A percentile compares a stretch with the other conserved stretches of the same genome.
Evolutionary conservation across 2,888 invertebrate species (phyloP).

Genomic region (Ischnus inquisitorius): DNA sequence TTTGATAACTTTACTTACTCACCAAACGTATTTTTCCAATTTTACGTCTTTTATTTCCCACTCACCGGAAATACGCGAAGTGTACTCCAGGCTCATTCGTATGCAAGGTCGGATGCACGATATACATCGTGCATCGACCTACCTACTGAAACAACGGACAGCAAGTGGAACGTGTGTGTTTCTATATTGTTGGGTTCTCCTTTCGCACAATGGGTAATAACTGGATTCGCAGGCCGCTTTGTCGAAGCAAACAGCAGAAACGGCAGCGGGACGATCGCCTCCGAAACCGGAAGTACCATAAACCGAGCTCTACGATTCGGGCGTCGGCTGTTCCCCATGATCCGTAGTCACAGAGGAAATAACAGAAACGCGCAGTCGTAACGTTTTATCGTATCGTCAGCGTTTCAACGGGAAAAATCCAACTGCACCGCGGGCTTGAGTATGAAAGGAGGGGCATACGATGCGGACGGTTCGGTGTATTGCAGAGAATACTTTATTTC

Average conservation of each 20-base stretch:
- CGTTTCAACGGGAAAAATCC: slow-evolving; percentile 49
- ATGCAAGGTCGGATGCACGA: slow-evolving; percentile 4
- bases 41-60: too few species aligned
- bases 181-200: not conserved
- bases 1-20: too few species aligned
- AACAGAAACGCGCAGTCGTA: slow-evolving; percentile 70
- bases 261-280: slow-evolving; percentile 1
- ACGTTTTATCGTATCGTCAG: slow-evolving; percentile 70
- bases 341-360: slow-evolving; percentile 67
- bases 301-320: slow-evolving; percentile 52
- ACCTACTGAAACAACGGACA: slow-evolving; percentile 2
- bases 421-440: slow-evolving; percentile 1
- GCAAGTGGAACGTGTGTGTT: slow-evolving; percentile 10
- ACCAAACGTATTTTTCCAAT: too few species aligned
- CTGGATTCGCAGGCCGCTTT: slow-evolving; percentile 49
- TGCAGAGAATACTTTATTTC: not conserved
- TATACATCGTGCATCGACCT: slow-evolving; percentile 4
- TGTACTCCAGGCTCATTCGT: slow-evolving; percentile 1
- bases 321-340: slow-evolving; percentile 54
- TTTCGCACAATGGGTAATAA: slow-evolving; percentile 58
- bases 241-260: slow-evolving; percentile 46
- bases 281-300: slow-evolving; percentile 67
- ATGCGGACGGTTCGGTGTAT: slow-evolving; percentile 2
- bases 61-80: too few species aligned
- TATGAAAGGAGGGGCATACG: slow-evolving; percentile 4